phyloP scores from a whole-genome alignment of 2,113 vertebrate genomes.

The Sinocyclocheilus rhinocerous region DNA sequence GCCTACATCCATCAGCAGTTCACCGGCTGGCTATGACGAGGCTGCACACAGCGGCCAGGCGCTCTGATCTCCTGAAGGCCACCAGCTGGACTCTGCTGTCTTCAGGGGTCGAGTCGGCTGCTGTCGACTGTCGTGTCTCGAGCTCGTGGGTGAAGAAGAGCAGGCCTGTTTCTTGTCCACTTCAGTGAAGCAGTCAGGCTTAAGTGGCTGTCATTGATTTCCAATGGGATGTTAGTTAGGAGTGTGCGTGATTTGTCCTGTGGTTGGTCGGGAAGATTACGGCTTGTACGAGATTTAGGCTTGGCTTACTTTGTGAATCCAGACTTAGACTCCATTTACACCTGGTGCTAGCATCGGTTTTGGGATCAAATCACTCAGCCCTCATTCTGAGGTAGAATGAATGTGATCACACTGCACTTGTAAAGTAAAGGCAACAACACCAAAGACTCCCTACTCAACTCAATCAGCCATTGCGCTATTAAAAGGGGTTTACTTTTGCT shows the following conservation, averaged over 20 bases:
- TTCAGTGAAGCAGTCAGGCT: conserved; percentile 31
- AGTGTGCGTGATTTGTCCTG: conserved; percentile 60
- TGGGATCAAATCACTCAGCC: not conserved
- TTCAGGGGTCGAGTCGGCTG: not conserved
- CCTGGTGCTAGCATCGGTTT: not conserved
- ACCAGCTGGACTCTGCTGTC: not conserved
- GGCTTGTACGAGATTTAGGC: conserved; percentile 10
- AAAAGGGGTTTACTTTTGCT: not conserved
- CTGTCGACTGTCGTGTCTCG: not conserved
- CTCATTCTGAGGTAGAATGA: not conserved
- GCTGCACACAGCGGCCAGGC: not conserved
- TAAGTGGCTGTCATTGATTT: conserved; percentile 66
- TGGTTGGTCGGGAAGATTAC: conserved; percentile 60
- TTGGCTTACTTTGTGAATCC: not conserved
- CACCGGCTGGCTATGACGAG: not conserved
- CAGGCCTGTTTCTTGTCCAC: conserved; percentile 1
- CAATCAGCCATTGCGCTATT: not conserved
- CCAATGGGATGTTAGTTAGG: conserved; percentile 57
- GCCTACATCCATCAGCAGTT: not conserved
- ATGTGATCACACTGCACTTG: not conserved
- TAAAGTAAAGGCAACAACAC: not conserved
- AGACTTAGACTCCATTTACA: not conserved
- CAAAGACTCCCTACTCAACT: not conserved
- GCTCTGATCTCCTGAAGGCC: not conserved
- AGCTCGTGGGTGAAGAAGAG: not conserved